Conservation (phyloP, 92 coral and sea anemone species). For the Umimayanthus chanpuru region DNA sequence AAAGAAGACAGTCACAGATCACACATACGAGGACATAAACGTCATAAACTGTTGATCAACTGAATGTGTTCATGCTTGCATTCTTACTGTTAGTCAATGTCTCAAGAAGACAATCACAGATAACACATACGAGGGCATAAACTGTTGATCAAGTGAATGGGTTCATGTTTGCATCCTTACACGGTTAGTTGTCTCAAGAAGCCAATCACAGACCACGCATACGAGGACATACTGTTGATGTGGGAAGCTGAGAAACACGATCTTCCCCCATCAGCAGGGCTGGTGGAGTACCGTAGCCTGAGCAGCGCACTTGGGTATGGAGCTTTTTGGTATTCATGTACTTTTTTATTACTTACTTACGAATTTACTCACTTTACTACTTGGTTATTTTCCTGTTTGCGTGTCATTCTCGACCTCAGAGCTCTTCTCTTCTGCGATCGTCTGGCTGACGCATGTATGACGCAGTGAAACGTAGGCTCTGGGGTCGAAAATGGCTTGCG, state of each 20-base stretch:
- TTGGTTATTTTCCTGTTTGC: no score
- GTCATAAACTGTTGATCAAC: no score
- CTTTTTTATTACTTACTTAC: background rate
- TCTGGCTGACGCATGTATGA: no score
- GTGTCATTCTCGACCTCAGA: no score
- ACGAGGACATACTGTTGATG: conserved; percentile 70
- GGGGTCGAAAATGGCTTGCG: no score
- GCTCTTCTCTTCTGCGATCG: no score
- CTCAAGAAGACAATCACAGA: conserved; percentile 68
- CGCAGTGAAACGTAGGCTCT: no score
- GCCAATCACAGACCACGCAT: conserved; percentile 77
- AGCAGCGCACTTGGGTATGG: conserved; percentile 64
- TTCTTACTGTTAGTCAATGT: conserved; percentile 20
- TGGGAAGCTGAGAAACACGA: conserved; percentile 65
- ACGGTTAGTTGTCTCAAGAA: conserved; percentile 48
- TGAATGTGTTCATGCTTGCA: background rate
- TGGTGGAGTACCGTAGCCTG: conserved; percentile 74
- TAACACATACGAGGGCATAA: conserved; percentile 30
- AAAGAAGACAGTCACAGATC: no score
- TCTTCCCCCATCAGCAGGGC: conserved; percentile 64
- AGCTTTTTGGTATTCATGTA: background rate
- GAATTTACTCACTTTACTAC: no score
- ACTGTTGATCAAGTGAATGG: no score
- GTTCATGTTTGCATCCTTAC: background rate
- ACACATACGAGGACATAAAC: no score